Conservation (phyloP, 92 coral and sea anemone species). For the Epizoanthus illoricatus region DNA sequence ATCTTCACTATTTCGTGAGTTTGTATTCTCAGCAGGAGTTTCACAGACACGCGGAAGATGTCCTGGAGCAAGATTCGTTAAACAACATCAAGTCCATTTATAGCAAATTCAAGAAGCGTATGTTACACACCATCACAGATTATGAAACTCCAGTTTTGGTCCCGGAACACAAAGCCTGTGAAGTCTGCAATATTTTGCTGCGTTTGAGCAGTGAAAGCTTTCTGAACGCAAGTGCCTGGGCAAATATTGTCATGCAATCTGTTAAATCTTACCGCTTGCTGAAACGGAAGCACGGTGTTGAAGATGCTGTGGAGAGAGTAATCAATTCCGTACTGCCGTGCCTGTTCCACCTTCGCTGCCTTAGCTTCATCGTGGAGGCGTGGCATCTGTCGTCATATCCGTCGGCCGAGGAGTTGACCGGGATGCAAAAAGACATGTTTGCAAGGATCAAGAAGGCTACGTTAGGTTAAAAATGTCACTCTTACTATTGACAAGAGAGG, state of each 20-base stretch:
- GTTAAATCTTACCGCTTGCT: constrained; percentile 1
- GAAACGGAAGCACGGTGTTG: neutral
- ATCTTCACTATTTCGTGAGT: constrained; percentile 16
- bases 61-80: constrained; percentile 3
- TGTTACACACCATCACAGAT: neutral
- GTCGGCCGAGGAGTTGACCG: constrained; percentile 2
- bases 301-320: constrained; percentile 2
- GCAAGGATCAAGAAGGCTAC: neutral
- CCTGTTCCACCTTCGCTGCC: constrained; percentile 17
- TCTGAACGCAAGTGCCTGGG: constrained; percentile 30
- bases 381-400: constrained; percentile 9
- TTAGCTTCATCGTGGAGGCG: constrained; percentile 6
- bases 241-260: constrained; percentile 15
- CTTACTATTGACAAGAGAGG: too few species aligned
- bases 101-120: neutral
- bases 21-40: neutral
- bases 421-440: constrained; percentile 4
- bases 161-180: constrained; percentile 1
- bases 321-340: neutral
- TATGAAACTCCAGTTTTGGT: constrained; percentile 1
- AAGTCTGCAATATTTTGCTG: constrained; percentile 3
- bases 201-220: neutral
- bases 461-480: neutral
- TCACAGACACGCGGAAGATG: neutral
- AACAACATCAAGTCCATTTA: constrained; percentile 13